Conservation (phyloP, 2,888 invertebrate species). For the Archips xylosteana region DNA sequence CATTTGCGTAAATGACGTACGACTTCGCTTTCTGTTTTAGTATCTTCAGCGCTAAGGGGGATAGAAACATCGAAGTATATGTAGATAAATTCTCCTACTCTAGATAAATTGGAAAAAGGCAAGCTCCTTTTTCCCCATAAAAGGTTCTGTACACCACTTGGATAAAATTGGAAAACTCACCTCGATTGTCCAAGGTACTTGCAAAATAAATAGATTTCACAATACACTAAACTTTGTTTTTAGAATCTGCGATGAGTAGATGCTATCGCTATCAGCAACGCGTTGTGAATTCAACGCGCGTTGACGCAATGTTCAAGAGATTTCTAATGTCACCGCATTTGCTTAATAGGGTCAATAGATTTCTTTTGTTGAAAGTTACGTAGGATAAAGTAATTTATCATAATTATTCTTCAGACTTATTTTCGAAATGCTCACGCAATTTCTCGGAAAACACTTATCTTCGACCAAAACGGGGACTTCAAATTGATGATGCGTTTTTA, state of each 20-base stretch:
- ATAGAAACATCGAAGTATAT: too few relatives aligned
- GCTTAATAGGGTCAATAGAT: conserved; percentile 39
- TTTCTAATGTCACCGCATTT: conserved; percentile 45
- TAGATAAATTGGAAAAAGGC: too few relatives aligned
- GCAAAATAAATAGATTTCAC: conserved; percentile 12
- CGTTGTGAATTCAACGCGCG: conserved; percentile 46
- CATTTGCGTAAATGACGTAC: conserved; percentile 28
- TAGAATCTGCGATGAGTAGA: conserved; percentile 35
- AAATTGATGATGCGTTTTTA: conserved; percentile 12
- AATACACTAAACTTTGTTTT: conserved; percentile 16
- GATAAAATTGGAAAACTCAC: background rate
- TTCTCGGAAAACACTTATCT: background rate
- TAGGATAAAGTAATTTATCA: conserved; percentile 31
- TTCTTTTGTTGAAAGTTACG: conserved; percentile 38
- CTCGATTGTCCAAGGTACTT: background rate
- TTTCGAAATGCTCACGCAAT: conserved; percentile 7
- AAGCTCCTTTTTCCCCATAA: background rate
- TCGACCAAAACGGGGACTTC: conserved; percentile 1
- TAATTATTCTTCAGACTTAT: conserved; percentile 17
- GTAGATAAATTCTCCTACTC: too few relatives aligned
- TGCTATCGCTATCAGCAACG: conserved; percentile 37
- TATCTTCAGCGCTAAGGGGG: background rate
- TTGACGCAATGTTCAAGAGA: conserved; percentile 48
- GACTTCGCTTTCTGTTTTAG: conserved; percentile 26
- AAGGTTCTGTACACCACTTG: background rate